These are phyloP conservation scores for Telmatochromis bifrenatus DNA, from an alignment of 2,113 vertebrate species.

Conservation along the genomic window DNA sequence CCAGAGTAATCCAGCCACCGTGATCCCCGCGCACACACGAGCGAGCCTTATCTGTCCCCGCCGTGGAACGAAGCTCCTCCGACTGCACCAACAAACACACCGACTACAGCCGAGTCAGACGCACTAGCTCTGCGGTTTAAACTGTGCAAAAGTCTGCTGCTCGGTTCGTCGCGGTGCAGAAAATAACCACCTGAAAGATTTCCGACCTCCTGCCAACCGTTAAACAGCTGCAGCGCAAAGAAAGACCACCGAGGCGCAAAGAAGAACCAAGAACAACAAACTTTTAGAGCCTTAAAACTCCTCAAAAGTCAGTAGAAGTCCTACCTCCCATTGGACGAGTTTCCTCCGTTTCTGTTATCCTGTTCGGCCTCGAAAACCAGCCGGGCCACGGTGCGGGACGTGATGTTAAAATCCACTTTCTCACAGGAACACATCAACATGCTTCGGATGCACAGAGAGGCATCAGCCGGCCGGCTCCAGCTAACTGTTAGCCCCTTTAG, in stretches of 20 bases:
- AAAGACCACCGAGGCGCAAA: background rate
- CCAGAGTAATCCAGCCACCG: constrained; percentile 35
- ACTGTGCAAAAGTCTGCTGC: background rate
- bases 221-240: background rate
- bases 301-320: background rate
- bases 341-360: constrained; percentile 63
- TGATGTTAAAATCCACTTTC: constrained; percentile 71
- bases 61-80: background rate
- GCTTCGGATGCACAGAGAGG: background rate
- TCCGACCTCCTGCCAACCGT: background rate
- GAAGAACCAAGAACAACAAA: background rate
- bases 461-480: constrained; percentile 26
- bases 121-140: background rate
- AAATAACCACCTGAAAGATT: background rate
- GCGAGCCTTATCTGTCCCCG: background rate
- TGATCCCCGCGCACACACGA: background rate
- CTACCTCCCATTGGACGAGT: constrained; percentile 78
- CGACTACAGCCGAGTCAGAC: background rate
- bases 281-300: background rate
- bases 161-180: background rate
- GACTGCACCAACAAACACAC: background rate
- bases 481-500: background rate
- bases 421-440: constrained; percentile 76
- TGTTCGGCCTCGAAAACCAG: constrained; percentile 71
- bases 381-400: constrained; percentile 65